Conservation (phyloP, 1,140 invertebrate genomes). For the Aphis gossypii region DNA sequence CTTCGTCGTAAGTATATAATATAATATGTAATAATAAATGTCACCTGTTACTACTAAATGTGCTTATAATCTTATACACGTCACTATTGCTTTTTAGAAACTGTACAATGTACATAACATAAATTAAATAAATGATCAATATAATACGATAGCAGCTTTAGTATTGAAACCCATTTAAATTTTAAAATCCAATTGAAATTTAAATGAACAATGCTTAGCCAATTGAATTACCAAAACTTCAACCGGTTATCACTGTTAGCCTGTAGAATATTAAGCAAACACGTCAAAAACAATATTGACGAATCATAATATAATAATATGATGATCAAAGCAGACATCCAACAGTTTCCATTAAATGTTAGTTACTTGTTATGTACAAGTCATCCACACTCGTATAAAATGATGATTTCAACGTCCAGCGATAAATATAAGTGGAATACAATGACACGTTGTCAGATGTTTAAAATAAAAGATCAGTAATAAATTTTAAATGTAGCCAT, state of each 20-base stretch:
- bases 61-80: neutral
- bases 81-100: neutral
- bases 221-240: neutral
- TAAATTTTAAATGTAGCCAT: neutral
- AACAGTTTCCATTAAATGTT: neutral
- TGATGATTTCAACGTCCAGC: neutral
- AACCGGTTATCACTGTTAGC: neutral
- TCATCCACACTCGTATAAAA: neutral
- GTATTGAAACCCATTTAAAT: neutral
- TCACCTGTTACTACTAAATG: neutral
- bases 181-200: neutral
- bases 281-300: constrained; percentile 6
- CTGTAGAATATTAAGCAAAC: neutral
- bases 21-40: neutral
- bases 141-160: neutral
- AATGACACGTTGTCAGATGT: neutral
- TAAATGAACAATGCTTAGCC: neutral
- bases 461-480: neutral
- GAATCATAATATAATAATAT: neutral
- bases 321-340: neutral
- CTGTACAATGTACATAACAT: neutral
- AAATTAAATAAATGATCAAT: neutral
- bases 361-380: neutral
- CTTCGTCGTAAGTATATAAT: neutral
- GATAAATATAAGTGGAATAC: neutral